Evolutionary conservation across 2,113 vertebrate genomes (phyloP).

Genomic region (Oriolus oriolus): DNA sequence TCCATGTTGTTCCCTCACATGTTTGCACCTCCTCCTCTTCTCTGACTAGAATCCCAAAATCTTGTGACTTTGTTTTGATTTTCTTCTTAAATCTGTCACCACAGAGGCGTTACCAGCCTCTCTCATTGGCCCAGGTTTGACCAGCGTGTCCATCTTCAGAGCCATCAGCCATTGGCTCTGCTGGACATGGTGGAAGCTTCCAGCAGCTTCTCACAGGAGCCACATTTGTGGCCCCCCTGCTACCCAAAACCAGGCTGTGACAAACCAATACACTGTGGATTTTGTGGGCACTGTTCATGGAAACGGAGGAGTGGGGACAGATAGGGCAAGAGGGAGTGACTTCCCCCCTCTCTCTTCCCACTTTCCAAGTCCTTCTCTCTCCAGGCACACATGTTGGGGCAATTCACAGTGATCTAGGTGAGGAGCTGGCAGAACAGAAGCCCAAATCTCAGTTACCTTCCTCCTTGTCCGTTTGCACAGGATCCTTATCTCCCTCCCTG

Average conservation of each 20-base stretch:
- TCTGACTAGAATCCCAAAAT: neutral
- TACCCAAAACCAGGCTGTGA: neutral
- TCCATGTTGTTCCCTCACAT: neutral
- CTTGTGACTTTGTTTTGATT: neutral
- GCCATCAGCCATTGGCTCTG: neutral
- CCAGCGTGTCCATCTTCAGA: neutral
- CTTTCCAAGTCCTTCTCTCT: neutral
- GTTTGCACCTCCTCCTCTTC: neutral
- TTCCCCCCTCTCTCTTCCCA: neutral
- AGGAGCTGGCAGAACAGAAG: constrained; percentile 27
- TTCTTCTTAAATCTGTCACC: neutral
- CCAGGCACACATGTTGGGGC: neutral
- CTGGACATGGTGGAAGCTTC: neutral
- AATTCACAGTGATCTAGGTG: neutral
- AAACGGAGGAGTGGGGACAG: neutral
- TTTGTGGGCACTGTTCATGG: neutral
- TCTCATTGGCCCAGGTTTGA: neutral
- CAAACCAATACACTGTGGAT: neutral
- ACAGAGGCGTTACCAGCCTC: neutral
- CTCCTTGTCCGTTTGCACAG: neutral
- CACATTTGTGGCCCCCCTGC: neutral
- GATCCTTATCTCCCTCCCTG: constrained; percentile 14
- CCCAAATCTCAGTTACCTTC: constrained; percentile 23
- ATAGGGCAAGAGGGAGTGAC: neutral
- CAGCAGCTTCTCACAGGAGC: neutral